Conservation (phyloP, 2,888 invertebrate genomes). For the Drosophila villosipedis region DNA sequence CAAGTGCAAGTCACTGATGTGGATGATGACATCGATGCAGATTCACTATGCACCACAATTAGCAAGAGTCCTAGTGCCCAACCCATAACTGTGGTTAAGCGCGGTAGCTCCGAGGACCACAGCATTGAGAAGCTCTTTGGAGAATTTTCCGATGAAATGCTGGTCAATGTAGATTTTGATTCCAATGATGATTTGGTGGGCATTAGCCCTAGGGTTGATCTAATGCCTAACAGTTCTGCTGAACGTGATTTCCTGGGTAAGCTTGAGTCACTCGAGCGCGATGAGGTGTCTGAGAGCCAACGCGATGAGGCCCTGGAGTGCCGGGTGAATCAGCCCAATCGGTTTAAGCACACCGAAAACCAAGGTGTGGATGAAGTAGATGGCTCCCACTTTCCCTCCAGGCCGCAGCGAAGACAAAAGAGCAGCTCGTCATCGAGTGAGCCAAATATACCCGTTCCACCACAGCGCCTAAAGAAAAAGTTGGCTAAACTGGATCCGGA, state of each 20-base stretch:
- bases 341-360: conserved; percentile 1
- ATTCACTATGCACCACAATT: conserved; percentile 80
- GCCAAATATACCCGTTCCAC: conserved; percentile 69
- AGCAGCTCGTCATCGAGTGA: conserved; percentile 83
- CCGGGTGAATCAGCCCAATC: not conserved
- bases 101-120: conserved; percentile 83
- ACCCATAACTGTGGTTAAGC: conserved; percentile 74
- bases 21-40: conserved; percentile 66
- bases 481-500: conserved; percentile 78
- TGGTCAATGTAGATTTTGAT: conserved; percentile 84
- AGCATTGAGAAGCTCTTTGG: conserved; percentile 84
- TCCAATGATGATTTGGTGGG: conserved; percentile 83
- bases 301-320: not conserved
- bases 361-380: conserved; percentile 48
- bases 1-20: conserved; percentile 5
- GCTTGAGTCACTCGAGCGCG: conserved; percentile 74
- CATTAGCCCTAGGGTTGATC: conserved; percentile 70
- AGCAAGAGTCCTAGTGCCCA: conserved; percentile 82
- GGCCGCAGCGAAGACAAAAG: conserved; percentile 78
- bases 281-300: conserved; percentile 35
- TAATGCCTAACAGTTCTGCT: conserved; percentile 31
- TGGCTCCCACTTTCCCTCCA: conserved; percentile 74
- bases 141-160: conserved; percentile 83
- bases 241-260: conserved; percentile 70
- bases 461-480: conserved; percentile 76